These are phyloP conservation scores for Ellobius talpinus DNA, from an alignment of 2,113 vertebrate species.

Conservation along the genomic window DNA sequence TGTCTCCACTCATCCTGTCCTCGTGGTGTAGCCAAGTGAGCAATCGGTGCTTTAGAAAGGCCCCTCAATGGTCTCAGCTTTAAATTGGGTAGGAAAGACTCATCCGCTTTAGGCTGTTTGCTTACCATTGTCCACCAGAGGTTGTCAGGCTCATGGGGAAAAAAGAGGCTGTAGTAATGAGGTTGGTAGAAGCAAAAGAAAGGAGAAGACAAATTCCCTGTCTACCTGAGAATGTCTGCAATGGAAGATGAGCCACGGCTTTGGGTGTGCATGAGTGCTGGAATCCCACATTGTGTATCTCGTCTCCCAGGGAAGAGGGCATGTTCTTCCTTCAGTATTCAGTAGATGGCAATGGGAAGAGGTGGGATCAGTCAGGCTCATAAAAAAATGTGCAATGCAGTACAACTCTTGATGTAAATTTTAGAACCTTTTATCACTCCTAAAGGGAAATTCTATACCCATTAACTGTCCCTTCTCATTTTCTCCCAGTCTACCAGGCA, in stretches of 20 bases:
- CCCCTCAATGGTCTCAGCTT: neutral
- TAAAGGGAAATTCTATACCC: neutral
- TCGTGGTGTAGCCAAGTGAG: neutral
- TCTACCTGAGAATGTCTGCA: neutral
- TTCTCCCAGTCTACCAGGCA: neutral
- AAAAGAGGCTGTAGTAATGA: neutral
- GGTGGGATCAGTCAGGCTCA: neutral
- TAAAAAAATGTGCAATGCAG: neutral
- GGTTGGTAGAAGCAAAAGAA: neutral
- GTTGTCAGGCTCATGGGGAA: neutral
- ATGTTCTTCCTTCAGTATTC: neutral
- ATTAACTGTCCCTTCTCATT: neutral
- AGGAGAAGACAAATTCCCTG: neutral
- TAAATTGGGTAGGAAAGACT: neutral
- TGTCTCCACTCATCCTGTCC: neutral
- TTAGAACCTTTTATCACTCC: conserved; percentile 23
- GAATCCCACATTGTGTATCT: neutral
- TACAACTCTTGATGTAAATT: neutral
- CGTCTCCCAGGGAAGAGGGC: neutral
- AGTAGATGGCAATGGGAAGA: neutral
- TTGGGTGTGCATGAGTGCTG: neutral
- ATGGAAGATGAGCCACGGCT: neutral
- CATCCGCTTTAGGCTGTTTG: neutral
- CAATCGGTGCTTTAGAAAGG: neutral
- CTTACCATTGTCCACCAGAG: conserved; percentile 3